Evolutionary conservation across 2,113 vertebrate genomes (phyloP), one percentile per base, ranked within the genome.

Genomic region (Caracal caracal): DNA sequence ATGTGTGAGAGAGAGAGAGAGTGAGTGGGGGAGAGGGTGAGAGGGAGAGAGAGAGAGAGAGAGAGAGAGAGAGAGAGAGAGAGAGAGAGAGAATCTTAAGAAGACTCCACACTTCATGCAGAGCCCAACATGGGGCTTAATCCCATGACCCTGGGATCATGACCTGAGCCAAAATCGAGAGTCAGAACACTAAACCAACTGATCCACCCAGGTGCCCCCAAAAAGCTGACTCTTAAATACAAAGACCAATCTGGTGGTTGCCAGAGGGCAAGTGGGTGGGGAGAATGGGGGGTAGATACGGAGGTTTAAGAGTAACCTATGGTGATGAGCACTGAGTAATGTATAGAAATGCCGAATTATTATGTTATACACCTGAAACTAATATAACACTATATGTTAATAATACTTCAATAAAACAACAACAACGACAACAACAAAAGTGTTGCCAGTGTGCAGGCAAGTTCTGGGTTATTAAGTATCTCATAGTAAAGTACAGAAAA

Each of bases 401-500:
- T 47, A 33, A 49, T 78, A 28, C 17, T 78, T 76, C 73, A 49
- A 76, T 47, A 30, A 76, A 76, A 43, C 40, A 68, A n/a, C 8
- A 76, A 43, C 56, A 47, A 43, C 37, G 19, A 12, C 16, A 30
- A 30, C 28, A 78, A 49, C 28, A 33, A 49, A 93, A 75, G 22
- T 98, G 98, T 98, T 98, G 99, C 99, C 98, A 99, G 98, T 17
- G 98, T 96, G 96, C 99, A 99, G 98, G 99, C 99, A 97, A 99
- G 98, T 88, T 99, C 99, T 92, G 99, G 99, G 61, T 99, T 99
- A 98, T 99, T 99, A 95, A 99, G 99, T 97, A 99, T 99, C 99
- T 99, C 99, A 59, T 99, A 99, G 98, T 98, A 99, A 98, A 99
- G 99, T 98, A 99, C 99, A 7, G 99, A 99, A 98, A 99, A 99